These are phyloP conservation scores for Venturia canescens DNA, from an alignment of 1,140 invertebrate species.

Conservation along the genomic window DNA sequence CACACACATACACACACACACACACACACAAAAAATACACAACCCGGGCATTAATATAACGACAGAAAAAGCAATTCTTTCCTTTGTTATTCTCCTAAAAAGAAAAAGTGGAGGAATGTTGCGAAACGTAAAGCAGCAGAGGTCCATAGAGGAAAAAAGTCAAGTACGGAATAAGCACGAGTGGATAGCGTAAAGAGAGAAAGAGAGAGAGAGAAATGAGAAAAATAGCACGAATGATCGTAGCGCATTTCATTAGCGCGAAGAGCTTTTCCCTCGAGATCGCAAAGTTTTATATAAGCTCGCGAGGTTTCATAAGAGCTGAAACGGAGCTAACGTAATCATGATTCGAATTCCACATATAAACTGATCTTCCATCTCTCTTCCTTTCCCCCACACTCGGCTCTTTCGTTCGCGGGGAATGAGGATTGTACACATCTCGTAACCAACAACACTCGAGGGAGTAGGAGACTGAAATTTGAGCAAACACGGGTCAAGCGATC, in stretches of 20 bases:
- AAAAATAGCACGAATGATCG: slow-evolving; percentile 32
- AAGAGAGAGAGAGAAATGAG: background rate
- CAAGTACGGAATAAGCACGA: background rate
- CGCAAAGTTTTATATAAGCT: slow-evolving; percentile 31
- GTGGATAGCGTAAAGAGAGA: background rate
- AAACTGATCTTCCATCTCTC: background rate
- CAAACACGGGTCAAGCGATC: slow-evolving; percentile 36
- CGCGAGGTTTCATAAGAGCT: slow-evolving; percentile 1
- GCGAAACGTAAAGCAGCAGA: background rate
- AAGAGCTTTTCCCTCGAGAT: slow-evolving; percentile 38
- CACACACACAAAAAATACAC: too few species aligned
- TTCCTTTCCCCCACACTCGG: background rate
- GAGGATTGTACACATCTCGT: slow-evolving; percentile 17
- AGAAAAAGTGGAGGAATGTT: background rate
- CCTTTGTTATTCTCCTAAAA: slow-evolving; percentile 3
- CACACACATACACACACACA: too few species aligned
- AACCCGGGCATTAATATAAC: slow-evolving; percentile 41
- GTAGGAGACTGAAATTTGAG: slow-evolving; percentile 27
- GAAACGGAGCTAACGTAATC: slow-evolving; percentile 31
- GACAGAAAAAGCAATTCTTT: slow-evolving; percentile 43
- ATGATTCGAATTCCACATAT: slow-evolving; percentile 35
- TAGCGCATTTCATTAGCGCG: slow-evolving; percentile 45
- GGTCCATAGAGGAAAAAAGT: slow-evolving; percentile 2
- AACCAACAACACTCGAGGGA: slow-evolving; percentile 20
- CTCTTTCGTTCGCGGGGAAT: background rate